Percentiles rank a stretch among this genome's conserved stretches.
phyloP scores from a whole-genome alignment of 2,888 invertebrate species.

The Cephus runcator region DNA sequence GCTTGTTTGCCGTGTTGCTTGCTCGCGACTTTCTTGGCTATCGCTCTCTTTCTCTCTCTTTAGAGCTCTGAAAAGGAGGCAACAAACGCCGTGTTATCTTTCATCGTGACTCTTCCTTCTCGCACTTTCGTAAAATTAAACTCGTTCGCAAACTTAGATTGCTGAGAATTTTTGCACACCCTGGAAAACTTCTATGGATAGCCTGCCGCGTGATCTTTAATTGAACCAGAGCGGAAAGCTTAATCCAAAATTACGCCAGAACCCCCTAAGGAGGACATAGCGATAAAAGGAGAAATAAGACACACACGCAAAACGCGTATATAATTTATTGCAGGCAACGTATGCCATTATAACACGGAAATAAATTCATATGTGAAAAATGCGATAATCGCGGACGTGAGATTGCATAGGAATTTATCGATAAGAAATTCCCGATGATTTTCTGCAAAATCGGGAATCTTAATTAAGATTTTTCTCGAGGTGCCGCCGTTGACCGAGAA shows the following conservation, averaged over 20 bases:
- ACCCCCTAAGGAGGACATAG: not conserved
- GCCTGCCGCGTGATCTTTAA: not conserved
- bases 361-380: not conserved
- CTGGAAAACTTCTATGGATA: not conserved
- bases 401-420: not conserved
- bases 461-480: slow-evolving; percentile 1
- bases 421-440: not conserved
- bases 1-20: not conserved
- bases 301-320: not conserved
- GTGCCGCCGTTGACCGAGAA: not conserved
- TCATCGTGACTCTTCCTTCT: not conserved
- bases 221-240: not conserved
- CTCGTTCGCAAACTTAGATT: not conserved
- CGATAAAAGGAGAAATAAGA: not conserved
- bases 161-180: not conserved
- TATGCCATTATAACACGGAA: not conserved
- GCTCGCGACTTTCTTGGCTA: not conserved
- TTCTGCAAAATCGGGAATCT: not conserved
- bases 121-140: not conserved
- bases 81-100: not conserved
- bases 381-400: slow-evolving; percentile 6
- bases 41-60: not conserved
- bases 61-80: not conserved
- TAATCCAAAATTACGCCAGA: not conserved
- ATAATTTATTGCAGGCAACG: not conserved